Evolutionary conservation across 1,140 invertebrate species (phyloP), one percentile per base, ranked within the genome.

Genomic region (Nasonia longicornis): DNA sequence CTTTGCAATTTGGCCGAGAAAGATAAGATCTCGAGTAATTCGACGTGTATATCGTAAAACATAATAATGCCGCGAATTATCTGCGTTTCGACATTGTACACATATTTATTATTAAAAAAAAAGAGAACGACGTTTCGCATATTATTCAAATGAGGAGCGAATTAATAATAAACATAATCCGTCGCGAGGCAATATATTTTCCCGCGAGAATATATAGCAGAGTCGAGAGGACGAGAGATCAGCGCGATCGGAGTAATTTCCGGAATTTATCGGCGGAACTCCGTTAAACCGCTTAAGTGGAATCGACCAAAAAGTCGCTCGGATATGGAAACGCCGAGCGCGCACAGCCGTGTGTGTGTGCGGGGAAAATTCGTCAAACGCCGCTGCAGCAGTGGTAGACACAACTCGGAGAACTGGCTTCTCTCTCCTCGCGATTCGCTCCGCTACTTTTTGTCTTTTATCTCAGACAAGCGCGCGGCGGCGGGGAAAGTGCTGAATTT

Each of bases 401-500:
- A 22, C 70, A 67, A 82, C 63, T 74, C 58, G 16, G 74, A 52
- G 63, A 73, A 67, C 71, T 26, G 7, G 38, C 69, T 7, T 38
- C 45, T 31, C 58, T 38, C 45, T 31, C 58, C 2, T 8, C 31
- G 38, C 31, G 38, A 58, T 77, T 58, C 52, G 20, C 52, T 58
- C 52, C 16, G 16, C 42, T 66, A 42, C 71, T 82, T 67, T 82
- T 82, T 42, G 35, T 71, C 63, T 74, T 82, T 82, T 82, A 78
- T 78, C 81, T 74, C 29, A 77, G 74, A 77, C 20, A 16, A 42
- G 16, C 26, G 38, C 20, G 12, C 22, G 10, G 66, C 26, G 14
- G 26, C 3, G 58, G 81, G 72, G 64, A 82, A 82, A 82, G 81
- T 79, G 81, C 81, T 82, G 81, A 82, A 82, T 82, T 82, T 82